These are phyloP conservation scores for Liparis tanakae DNA, from an alignment of 2,797 vertebrate species.

Conservation along the genomic window DNA sequence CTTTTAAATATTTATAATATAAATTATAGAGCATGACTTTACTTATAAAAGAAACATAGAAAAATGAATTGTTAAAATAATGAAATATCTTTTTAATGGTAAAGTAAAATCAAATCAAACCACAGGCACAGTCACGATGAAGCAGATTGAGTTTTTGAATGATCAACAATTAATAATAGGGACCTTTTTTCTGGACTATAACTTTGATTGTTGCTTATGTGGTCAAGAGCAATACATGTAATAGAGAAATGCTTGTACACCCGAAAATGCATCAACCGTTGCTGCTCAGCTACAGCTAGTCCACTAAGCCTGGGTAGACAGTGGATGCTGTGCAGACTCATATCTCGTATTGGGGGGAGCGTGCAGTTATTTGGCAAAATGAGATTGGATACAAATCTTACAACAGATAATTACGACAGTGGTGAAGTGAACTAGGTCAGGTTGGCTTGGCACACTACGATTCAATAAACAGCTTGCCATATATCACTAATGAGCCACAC, in stretches of 20 bases:
- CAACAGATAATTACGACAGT: not conserved
- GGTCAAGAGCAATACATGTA: not conserved
- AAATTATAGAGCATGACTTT: not conserved
- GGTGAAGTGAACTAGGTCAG: slow-evolving; percentile 43
- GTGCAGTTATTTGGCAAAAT: slow-evolving; percentile 24
- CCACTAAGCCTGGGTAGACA: not conserved
- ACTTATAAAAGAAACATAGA: not conserved
- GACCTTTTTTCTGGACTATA: not conserved
- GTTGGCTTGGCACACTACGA: slow-evolving; percentile 6
- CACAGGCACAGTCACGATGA: not conserved
- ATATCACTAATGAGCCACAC: slow-evolving; percentile 34
- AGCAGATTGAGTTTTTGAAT: slow-evolving; percentile 14
- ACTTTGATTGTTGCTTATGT: not conserved
- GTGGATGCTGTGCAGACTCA: not conserved
- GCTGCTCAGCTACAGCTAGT: not conserved
- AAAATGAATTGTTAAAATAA: not conserved
- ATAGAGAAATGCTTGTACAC: not conserved
- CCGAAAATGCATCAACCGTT: not conserved
- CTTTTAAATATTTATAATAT: not conserved
- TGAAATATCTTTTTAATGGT: not conserved
- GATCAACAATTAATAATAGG: not conserved
- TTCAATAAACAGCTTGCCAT: slow-evolving; percentile 45
- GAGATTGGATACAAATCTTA: slow-evolving; percentile 45
- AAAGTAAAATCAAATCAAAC: not conserved
- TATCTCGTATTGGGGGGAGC: slow-evolving; percentile 7